These are phyloP conservation scores for Vandiemenella viatica DNA, from an alignment of 2,888 invertebrate genomes.

Conservation along the genomic window DNA sequence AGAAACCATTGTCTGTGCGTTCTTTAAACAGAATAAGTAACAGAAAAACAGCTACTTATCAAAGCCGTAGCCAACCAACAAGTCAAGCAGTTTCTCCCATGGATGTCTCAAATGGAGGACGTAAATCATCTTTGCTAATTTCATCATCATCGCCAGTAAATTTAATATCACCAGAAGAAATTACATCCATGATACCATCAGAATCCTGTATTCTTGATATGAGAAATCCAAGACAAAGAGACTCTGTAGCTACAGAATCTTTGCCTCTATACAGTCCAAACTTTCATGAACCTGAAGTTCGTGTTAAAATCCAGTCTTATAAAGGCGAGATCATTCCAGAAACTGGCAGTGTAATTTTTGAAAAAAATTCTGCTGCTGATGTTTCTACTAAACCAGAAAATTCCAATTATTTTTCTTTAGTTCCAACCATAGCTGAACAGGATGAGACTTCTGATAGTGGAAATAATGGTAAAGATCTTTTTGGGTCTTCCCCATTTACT, in stretches of 20 bases:
- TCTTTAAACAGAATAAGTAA: conserved; percentile 7
- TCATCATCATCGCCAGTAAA: conserved; percentile 7
- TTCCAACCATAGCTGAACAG: conserved; percentile 12
- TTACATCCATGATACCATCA: too few relatives aligned
- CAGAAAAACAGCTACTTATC: conserved; percentile 3
- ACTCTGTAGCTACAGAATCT: too few relatives aligned
- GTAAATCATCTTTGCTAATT: conserved; percentile 10
- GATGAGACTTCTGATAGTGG: conserved; percentile 10
- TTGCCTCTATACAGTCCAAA: too few relatives aligned
- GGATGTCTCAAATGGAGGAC: conserved; percentile 8
- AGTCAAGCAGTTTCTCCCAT: conserved; percentile 16
- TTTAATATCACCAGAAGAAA: conserved; percentile 1
- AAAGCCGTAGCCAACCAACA: conserved; percentile 14
- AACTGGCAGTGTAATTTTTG: too few relatives aligned
- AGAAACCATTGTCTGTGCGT: conserved; percentile 13
- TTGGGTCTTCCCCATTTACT: conserved; percentile 29
- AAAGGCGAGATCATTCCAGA: not conserved
- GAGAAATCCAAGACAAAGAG: too few relatives aligned
- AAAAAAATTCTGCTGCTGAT: too few relatives aligned
- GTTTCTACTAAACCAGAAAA: too few relatives aligned
- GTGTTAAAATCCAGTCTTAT: not conserved
- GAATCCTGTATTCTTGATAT: too few relatives aligned
- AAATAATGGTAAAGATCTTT: conserved; percentile 25
- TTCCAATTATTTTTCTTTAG: conserved; percentile 6
- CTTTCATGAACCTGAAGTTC: not conserved